Conservation (phyloP, 2,888 invertebrate species). For the Yponomeuta cagnagella region DNA sequence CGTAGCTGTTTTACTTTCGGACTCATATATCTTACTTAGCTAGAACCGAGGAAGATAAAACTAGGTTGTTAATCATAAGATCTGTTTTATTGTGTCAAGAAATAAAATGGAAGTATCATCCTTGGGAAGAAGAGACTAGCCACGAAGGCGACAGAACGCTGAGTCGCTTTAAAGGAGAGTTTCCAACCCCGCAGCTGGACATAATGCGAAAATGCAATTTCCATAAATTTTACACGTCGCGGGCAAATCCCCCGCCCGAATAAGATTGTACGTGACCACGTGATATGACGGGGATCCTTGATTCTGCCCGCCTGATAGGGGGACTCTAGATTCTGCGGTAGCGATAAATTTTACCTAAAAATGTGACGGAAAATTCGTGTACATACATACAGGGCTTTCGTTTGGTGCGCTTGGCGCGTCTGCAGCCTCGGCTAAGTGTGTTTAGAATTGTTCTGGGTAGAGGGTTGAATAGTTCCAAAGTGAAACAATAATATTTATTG, state of each 20-base stretch:
- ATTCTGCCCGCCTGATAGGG: constrained; percentile 18
- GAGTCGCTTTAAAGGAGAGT: constrained; percentile 28
- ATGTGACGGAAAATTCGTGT: not conserved
- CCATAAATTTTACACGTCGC: constrained; percentile 74
- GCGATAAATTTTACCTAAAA: constrained; percentile 9
- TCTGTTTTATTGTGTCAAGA: not conserved
- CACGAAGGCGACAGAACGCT: constrained; percentile 1
- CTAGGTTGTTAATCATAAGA: not conserved
- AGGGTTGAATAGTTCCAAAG: not conserved
- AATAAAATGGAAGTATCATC: not conserved
- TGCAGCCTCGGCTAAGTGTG: not conserved
- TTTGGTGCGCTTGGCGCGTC: not conserved
- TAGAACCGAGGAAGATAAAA: not conserved
- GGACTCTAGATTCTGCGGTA: constrained; percentile 22
- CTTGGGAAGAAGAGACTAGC: not conserved
- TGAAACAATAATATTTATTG: too few relatives aligned
- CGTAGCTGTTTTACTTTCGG: not conserved
- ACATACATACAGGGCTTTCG: not conserved
- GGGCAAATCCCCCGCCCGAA: constrained; percentile 62
- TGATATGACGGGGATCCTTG: constrained; percentile 29
- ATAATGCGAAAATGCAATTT: constrained; percentile 72
- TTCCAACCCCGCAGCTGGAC: constrained; percentile 34
- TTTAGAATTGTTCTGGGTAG: not conserved
- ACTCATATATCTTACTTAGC: too few relatives aligned
- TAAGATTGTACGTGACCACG: constrained; percentile 66